phyloP scores from a whole-genome alignment of 1,140 invertebrate species.

The Phenacoccus solenopsis region DNA sequence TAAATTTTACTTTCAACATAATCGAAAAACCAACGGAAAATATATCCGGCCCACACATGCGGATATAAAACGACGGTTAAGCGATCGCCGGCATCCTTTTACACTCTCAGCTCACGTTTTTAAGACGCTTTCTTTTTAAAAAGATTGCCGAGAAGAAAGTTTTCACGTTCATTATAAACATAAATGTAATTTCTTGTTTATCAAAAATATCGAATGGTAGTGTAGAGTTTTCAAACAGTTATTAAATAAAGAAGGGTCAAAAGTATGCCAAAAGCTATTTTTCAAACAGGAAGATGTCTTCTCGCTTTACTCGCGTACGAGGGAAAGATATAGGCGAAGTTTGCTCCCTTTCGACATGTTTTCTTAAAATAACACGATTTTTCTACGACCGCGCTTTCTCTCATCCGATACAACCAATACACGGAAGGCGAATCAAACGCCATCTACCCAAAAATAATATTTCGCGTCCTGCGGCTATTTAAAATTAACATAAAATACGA shows the following conservation, averaged over 20 bases:
- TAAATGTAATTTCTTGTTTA: slow-evolving; percentile 3
- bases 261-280: slow-evolving; percentile 2
- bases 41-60: no score
- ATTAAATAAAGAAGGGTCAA: slow-evolving; percentile 3
- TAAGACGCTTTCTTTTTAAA: background rate
- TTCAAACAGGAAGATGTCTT: slow-evolving; percentile 1
- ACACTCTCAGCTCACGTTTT: background rate
- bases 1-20: no score
- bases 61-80: no score
- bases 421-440: background rate
- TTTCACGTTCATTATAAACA: background rate
- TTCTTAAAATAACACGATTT: slow-evolving; percentile 3
- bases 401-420: background rate
- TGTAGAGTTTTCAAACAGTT: background rate
- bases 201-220: background rate
- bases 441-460: background rate
- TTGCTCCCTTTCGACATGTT: background rate
- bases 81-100: background rate
- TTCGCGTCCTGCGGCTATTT: background rate
- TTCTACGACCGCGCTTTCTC: background rate
- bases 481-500: background rate
- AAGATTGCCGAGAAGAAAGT: background rate
- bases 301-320: background rate
- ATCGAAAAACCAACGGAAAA: no score
- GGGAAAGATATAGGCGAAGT: background rate